phyloP scores from a whole-genome alignment of 2,797 vertebrate genomes.

The Hephaestus fuliginosus region DNA sequence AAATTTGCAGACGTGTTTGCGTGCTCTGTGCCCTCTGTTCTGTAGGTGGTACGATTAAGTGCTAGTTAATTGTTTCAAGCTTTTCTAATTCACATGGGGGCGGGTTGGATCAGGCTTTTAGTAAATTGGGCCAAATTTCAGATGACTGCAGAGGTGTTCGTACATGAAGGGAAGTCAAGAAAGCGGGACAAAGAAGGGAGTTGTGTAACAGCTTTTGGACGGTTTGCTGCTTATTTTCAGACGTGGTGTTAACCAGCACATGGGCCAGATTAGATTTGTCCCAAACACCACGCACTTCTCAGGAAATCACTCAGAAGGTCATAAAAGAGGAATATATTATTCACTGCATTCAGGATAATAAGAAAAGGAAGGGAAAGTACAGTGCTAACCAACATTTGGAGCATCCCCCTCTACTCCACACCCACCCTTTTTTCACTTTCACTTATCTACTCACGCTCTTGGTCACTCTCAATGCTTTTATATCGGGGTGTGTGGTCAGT shows the following conservation, averaged over 20 bases:
- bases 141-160: conserved; percentile 60
- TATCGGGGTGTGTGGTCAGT: conserved; percentile 11
- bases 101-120: conserved; percentile 25
- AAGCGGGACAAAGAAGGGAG: conserved; percentile 55
- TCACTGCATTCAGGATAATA: background rate
- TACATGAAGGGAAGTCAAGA: conserved; percentile 66
- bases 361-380: background rate
- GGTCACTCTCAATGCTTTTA: background rate
- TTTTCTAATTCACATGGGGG: conserved; percentile 54
- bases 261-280: conserved; percentile 51
- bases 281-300: conserved; percentile 16
- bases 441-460: background rate
- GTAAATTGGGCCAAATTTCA: conserved; percentile 42
- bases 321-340: background rate
- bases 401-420: background rate
- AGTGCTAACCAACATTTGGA: background rate
- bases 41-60: conserved; percentile 39
- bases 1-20: conserved; percentile 24
- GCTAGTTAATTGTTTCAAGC: conserved; percentile 57
- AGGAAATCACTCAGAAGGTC: conserved; percentile 28
- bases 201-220: conserved; percentile 72
- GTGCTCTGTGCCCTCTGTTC: background rate
- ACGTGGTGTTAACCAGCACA: conserved; percentile 56
- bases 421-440: background rate
- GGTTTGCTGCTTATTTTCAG: conserved; percentile 58